These are phyloP conservation scores for Lithophane semibrunnea DNA, from an alignment of 2,888 invertebrate genomes.

Conservation along the genomic window DNA sequence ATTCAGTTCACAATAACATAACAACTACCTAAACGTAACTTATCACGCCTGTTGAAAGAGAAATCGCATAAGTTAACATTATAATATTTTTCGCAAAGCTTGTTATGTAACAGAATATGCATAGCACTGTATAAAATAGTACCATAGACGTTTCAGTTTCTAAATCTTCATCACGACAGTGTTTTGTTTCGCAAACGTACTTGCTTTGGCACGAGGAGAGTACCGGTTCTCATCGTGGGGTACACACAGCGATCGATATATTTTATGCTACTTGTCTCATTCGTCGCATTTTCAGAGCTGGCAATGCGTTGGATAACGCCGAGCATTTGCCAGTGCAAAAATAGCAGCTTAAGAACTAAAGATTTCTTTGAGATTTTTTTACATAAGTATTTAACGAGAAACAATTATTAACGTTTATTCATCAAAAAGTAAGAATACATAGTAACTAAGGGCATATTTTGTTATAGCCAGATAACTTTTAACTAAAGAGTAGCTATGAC, in stretches of 20 bases:
- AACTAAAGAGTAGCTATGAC: background rate
- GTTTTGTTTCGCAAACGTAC: background rate
- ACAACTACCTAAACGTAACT: background rate
- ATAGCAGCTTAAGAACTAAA: background rate
- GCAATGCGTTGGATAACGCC: background rate
- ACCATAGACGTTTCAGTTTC: background rate
- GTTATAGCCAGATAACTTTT: background rate
- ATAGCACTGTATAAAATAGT: background rate
- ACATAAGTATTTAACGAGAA: no score
- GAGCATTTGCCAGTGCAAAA: constrained; percentile 22
- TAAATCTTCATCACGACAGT: background rate
- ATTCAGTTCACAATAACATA: background rate
- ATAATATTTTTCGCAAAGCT: constrained; percentile 14
- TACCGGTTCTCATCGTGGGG: background rate
- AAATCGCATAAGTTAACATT: constrained; percentile 19
- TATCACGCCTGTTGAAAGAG: background rate
- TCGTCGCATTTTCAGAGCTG: constrained; percentile 17
- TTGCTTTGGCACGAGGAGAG: background rate
- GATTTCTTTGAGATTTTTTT: background rate
- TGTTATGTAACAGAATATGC: background rate
- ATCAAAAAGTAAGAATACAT: no score
- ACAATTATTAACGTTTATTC: no score
- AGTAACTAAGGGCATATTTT: background rate
- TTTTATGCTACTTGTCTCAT: background rate
- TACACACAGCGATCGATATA: constrained; percentile 19